Percentiles rank a stretch among this genome's conserved stretches.
Evolutionary conservation across 2,888 invertebrate genomes (phyloP).

Genomic region (Crematogaster levior): DNA sequence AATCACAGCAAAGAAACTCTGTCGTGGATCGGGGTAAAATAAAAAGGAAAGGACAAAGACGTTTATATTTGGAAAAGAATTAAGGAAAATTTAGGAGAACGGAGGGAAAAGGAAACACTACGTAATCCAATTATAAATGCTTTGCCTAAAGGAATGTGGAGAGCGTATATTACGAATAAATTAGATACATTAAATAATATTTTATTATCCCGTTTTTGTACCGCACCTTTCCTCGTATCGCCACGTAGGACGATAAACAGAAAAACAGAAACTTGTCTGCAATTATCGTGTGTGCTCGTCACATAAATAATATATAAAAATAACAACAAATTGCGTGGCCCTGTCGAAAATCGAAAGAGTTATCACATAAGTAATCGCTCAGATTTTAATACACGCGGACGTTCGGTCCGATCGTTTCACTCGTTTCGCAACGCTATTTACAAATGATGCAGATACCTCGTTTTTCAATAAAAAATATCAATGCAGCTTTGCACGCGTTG

Average conservation of each 20-base stretch:
- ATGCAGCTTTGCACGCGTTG: conserved; percentile 20
- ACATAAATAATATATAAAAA: conserved; percentile 68
- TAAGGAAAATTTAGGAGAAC: neutral
- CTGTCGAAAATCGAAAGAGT: conserved; percentile 29
- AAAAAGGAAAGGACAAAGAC: neutral
- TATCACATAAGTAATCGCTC: conserved; percentile 46
- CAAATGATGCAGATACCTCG: conserved; percentile 16
- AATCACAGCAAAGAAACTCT: conserved; percentile 1
- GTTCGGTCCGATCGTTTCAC: neutral
- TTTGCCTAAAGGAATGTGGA: conserved; percentile 41
- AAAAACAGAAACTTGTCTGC: conserved; percentile 44
- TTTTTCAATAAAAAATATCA: conserved; percentile 38
- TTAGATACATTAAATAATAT: conserved; percentile 69
- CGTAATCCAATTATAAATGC: conserved; percentile 52
- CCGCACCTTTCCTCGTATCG: conserved; percentile 67
- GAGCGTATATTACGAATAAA: conserved; percentile 57
- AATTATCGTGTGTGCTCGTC: conserved; percentile 44
- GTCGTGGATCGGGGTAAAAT: neutral
- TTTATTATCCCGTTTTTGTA: conserved; percentile 72
- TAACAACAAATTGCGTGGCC: conserved; percentile 54
- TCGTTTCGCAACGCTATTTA: conserved; percentile 44
- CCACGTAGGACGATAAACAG: conserved; percentile 41
- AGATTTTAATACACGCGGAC: conserved; percentile 24
- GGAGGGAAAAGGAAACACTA: neutral
- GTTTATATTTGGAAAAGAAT: neutral